Conservation (phyloP, 2,113 vertebrate genomes). For the Grantiella picta region DNA sequence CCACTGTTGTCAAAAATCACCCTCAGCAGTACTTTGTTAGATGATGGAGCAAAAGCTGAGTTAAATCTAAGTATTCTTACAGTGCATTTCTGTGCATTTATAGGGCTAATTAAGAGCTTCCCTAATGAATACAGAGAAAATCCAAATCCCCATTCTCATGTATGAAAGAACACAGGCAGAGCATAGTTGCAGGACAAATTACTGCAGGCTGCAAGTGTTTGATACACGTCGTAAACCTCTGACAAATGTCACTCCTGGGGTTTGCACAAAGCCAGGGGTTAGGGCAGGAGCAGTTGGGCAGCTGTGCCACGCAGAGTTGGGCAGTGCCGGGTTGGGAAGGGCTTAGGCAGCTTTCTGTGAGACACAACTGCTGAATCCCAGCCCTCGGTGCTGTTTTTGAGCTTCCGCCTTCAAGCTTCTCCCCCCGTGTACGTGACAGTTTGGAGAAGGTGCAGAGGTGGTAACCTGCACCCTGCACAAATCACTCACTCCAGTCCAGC, state of each 20-base stretch:
- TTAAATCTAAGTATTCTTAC: not conserved
- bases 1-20: not conserved
- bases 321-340: not conserved
- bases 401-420: not conserved
- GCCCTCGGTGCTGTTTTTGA: not conserved
- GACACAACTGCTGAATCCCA: not conserved
- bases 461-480: not conserved
- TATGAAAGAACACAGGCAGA: not conserved
- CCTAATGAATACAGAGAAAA: not conserved
- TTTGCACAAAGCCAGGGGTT: not conserved
- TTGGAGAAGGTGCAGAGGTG: not conserved
- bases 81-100: not conserved
- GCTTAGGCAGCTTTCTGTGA: not conserved
- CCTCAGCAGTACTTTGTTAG: not conserved
- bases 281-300: not conserved
- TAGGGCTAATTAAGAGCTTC: not conserved
- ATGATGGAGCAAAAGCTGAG: not conserved
- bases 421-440: not conserved
- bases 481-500: rapidly evolving
- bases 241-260: not conserved
- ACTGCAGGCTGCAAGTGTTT: not conserved
- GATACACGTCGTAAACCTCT: rapidly evolving
- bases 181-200: not conserved
- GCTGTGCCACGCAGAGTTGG: not conserved
- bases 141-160: not conserved